Base-by-base conservation (phyloP, 2,888 invertebrate genomes). In the Melangyna quadrimaculata region DNA sequence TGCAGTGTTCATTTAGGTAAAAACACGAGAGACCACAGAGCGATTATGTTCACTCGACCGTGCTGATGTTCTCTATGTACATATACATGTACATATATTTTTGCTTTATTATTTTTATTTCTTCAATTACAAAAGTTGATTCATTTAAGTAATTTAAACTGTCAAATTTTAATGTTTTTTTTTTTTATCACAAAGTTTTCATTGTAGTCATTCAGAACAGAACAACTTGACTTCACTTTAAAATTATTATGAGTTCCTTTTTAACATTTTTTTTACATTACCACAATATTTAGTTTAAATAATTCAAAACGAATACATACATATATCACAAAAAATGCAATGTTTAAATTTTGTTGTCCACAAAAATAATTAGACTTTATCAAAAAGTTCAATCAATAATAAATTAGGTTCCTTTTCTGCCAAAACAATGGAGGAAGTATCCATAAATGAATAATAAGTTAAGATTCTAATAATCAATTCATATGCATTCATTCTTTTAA, bases 31-130 rank as follows among this genome's bases (percentile, higher is more conserved):
- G n/a, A n/a, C n/a, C n/a, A n/a, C 24, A 14, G 9, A 63, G n/a
- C 35, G 35, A 82, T 35, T 55, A 45, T 27, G 10, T 5, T 55
- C 78, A 72, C 45, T 45, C 59, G 71, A 75, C 75, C 75, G 59
- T 27, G 9, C 1, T 74, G 71, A 63, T 74, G 78, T 78, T 83
- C 69, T 74, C 32, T 29, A 65, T 43, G 2, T 12, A 32, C 10
- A 2, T 32, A 14, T 74, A 6, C n/a, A 65, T 43, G 2, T 12
- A 32, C 10, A 2, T 32, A 14, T 74, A 6, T n/a, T n/a, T n/a
- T 22, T 12, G 12, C n/a, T n/a, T 22, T 2, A 14, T 2, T 24
- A 27, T 7, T 51, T 24, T 7, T 8, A 2, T 35, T 12, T 35
- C 2, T 5, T 10, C 14, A 40, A 40, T 51, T 43, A 19, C 9